Base-by-base conservation (phyloP, 2,888 invertebrate genomes). In the Lycophotia porphyrea region DNA sequence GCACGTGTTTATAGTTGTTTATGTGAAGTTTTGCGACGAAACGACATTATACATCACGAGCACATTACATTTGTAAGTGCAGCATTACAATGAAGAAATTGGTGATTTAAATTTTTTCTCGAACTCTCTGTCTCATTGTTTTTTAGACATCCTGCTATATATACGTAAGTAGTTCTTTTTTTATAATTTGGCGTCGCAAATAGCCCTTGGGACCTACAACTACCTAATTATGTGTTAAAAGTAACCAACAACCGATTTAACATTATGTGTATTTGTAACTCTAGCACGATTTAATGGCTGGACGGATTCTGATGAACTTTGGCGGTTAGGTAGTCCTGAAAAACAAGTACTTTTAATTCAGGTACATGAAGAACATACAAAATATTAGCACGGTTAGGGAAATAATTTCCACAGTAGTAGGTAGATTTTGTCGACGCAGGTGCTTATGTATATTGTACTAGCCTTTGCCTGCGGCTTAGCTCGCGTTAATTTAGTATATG, bases 1-100 rank as follows among this genome's bases (percentile, higher is more conserved):
- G 72, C 85, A 88, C 88, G 88, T 88, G 84, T 84, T 69, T 75
- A 70, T 80, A 82, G 69, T 79, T 80, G 78, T 81, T 82, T 82
- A 82, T 82, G 81, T 68, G 81, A 86, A 76, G 82, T 78, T 82
- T 67, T 71, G 76, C 71, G 60, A 44, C 27, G 47, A 24, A 49
- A 49, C 27, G 24, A 69, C 49, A 81, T 71, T 73, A 74, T 82
- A 71, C 67, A 70, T 55, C 61, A 84, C 65, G 76, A 67, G n/a
- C 60, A 76, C 44, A 69, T 65, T 77, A 73, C 71, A 47, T 55
- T 42, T 78, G 65, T 78, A 73, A 73, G 69, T 76, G 81, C 74
- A 69, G 31, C 66, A 82, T 75, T 77, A 77, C 39, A 65, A 63
- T 71, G 52, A 52, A 74, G 58, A 67, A 80, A 80, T 63, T 69